Percentiles rank a stretch among this genome's conserved stretches.
These are phyloP conservation scores for Prionchulus punctatus DNA, from an alignment of 2,888 invertebrate genomes.

Conservation along the genomic window DNA sequence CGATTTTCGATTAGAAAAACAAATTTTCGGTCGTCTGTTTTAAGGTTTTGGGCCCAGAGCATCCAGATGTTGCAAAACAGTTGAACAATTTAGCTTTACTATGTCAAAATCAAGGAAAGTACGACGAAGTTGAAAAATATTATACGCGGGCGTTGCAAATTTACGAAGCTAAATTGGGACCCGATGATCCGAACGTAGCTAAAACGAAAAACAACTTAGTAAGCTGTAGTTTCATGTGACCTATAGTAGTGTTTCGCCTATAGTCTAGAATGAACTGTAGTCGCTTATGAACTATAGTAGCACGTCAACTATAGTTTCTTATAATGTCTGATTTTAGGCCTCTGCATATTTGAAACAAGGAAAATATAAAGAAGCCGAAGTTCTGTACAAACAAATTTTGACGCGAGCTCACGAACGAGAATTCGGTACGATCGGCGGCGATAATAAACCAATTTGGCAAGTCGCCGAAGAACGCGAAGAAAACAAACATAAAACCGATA, in stretches of 20 bases:
- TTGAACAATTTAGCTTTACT: constrained; percentile 91
- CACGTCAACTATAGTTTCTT: neutral
- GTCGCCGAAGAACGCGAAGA: constrained; percentile 97
- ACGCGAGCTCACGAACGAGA: constrained; percentile 93
- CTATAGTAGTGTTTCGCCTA: neutral
- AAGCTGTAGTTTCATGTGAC: neutral
- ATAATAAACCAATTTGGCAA: constrained; percentile 69
- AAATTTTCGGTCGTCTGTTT: constrained; percentile 10
- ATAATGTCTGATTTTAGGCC: constrained; percentile 39
- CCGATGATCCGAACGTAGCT: constrained; percentile 93
- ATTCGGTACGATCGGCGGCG: constrained; percentile 53
- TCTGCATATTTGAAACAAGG: constrained; percentile 92
- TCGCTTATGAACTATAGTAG: no score
- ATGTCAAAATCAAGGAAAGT: constrained; percentile 98
- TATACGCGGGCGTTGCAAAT: constrained; percentile 93
- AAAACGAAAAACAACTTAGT: constrained; percentile 49
- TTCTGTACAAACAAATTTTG: constrained; percentile 40
- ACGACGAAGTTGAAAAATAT: constrained; percentile 72
- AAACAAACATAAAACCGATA: constrained; percentile 48
- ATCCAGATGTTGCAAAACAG: constrained; percentile 99
- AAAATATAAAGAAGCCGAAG: constrained; percentile 56
- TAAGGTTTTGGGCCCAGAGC: constrained; percentile 78
- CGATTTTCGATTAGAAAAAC: neutral
- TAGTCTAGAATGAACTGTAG: no score
- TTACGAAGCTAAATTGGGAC: constrained; percentile 85